Conservation (phyloP, 2,797 vertebrate genomes). For the Alauda arvensis region DNA sequence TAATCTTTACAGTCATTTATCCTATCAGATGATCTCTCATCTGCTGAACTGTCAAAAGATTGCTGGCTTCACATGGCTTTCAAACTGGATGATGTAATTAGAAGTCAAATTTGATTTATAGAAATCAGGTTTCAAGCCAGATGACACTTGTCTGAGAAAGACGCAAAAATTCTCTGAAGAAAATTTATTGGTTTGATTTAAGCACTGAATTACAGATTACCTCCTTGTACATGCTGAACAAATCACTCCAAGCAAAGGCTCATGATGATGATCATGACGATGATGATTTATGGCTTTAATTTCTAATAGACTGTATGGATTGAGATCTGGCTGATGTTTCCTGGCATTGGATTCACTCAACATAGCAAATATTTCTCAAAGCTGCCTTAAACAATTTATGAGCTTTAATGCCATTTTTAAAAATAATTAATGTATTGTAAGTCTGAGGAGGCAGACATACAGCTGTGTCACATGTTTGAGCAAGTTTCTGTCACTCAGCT, state of each 20-base stretch:
- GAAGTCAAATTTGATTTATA: background rate
- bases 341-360: background rate
- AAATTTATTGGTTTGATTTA: background rate
- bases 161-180: background rate
- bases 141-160: background rate
- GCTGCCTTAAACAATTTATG: background rate
- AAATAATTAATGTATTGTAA: background rate
- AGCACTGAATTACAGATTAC: background rate
- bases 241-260: conserved; percentile 7
- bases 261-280: background rate
- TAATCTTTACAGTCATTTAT: background rate
- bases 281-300: conserved; percentile 25
- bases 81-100: background rate
- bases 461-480: background rate
- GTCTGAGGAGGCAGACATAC: background rate
- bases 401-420: background rate
- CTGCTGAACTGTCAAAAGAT: background rate
- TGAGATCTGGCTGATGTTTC: background rate
- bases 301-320: background rate
- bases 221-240: background rate
- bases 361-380: conserved; percentile 11
- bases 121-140: conserved; percentile 2
- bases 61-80: background rate
- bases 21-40: background rate
- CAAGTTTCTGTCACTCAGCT: background rate